Base-by-base conservation (phyloP, 2,797 vertebrate species). In the Karalla daura region DNA sequence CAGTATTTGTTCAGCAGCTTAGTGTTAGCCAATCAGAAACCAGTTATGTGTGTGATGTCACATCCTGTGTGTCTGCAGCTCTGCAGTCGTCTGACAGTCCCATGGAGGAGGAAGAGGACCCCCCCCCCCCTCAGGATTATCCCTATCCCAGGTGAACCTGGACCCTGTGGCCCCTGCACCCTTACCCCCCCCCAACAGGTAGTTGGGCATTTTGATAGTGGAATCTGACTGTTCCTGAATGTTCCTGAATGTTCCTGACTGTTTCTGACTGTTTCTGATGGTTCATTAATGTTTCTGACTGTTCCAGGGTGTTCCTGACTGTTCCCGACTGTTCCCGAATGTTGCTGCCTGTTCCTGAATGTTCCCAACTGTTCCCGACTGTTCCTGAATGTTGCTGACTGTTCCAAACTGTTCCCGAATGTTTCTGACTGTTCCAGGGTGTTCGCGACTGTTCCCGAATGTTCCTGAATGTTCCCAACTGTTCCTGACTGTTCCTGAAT, bases 111-210 rank as follows among this genome's bases (percentile, higher is more conserved):
- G 5, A 60, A n/a, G 10, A 23, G 10, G 5, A 4, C 0, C 36
- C 11, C 44, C 20, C 23, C 21, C n/a, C 21, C 40, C 4, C 21
- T 70, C 25, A 17, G 15, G 39, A 39, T 68, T 45, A 28, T 74
- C 25, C 62, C 76, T 18, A 39, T 83, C 50, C 79, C 83, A 39
- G 15, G 32, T 12, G 50, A 43, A 1, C 39, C 72, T 18, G 10
- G 0, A 18, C 55, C 18, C 56, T 15, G 25, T 44, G 43, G 20
- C n/a, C n/a, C 33, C 27, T 1, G 9, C 3, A 20, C 1, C 37
- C 7, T 6, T 21, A 21, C 1, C 24, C 3, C 3, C 11, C 32
- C 46, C 0, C 3, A 13, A 20, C 45, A 67, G 72, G 84, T 85
- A 74, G 49, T 30, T 13, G 15, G 18, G 33, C 10, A 11, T 35